Conservation (phyloP, 2,797 vertebrate genomes). For the Phaenicophaeus curvirostris region DNA sequence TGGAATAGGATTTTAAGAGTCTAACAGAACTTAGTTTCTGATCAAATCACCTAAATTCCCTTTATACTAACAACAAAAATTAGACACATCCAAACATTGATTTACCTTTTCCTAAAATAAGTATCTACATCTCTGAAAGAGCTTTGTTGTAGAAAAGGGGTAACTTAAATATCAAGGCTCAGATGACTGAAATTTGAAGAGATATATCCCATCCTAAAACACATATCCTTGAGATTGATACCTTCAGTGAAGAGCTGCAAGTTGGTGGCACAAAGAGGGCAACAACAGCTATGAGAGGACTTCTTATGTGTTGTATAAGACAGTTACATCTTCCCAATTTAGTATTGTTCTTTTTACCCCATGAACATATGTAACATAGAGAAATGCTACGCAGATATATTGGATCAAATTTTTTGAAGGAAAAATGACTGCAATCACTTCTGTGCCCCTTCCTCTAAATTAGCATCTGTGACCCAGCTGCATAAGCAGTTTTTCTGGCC, state of each 20-base stretch:
- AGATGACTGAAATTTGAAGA: not conserved
- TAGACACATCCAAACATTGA: not conserved
- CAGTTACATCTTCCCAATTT: not conserved
- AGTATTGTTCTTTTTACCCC: not conserved
- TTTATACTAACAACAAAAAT: not conserved
- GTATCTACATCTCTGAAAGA: not conserved
- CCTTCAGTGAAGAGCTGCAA: not conserved
- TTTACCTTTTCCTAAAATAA: not conserved
- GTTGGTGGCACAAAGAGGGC: not conserved
- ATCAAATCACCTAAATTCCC: not conserved
- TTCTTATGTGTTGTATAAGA: not conserved
- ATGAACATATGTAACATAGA: not conserved
- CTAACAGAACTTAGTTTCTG: not conserved
- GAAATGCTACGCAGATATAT: not conserved
- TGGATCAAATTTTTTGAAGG: not conserved
- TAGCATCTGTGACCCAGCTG: conserved; percentile 48
- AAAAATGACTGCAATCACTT: not conserved
- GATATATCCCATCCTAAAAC: not conserved
- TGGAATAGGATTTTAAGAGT: not conserved
- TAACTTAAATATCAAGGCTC: not conserved
- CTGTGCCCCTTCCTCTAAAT: not conserved
- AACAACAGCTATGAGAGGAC: not conserved
- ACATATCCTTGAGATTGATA: not conserved
- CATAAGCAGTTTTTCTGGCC: conserved; percentile 10
- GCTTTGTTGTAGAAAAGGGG: not conserved